Evolutionary conservation across 2,113 vertebrate genomes (phyloP).

Genomic region (Leptocoma aspasia): DNA sequence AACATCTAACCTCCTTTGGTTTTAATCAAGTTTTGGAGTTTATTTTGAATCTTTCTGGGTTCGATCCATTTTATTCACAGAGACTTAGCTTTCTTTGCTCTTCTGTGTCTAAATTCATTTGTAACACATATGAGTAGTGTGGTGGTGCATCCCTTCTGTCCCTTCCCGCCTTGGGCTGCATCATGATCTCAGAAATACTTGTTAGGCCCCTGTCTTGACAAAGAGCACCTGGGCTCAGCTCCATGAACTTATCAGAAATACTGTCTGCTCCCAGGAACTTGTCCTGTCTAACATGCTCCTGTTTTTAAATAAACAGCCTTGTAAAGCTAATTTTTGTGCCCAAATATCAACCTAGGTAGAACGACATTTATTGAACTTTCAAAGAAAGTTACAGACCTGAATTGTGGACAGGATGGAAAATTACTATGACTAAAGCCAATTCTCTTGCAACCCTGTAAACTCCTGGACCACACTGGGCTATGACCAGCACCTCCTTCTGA

Average conservation of each 20-base stretch:
- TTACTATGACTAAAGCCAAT: background rate
- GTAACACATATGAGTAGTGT: fast-evolving
- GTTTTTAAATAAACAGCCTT: background rate
- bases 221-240: background rate
- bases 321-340: background rate
- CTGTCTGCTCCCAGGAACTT: background rate
- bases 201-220: background rate
- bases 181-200: background rate
- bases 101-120: background rate
- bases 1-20: background rate
- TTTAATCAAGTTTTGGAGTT: background rate
- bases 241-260: background rate
- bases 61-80: fast-evolving
- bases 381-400: background rate
- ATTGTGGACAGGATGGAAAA: background rate
- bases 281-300: background rate
- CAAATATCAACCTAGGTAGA: background rate
- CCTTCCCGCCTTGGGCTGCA: background rate
- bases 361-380: background rate
- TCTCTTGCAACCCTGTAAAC: background rate
- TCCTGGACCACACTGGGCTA: background rate
- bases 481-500: background rate
- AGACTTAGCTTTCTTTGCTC: background rate
- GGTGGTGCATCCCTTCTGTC: background rate
- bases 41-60: background rate